Percentiles rank a stretch among this genome's conserved stretches.
phyloP scores from a whole-genome alignment of 2,113 vertebrate species.

The Cercopithecus mona region DNA sequence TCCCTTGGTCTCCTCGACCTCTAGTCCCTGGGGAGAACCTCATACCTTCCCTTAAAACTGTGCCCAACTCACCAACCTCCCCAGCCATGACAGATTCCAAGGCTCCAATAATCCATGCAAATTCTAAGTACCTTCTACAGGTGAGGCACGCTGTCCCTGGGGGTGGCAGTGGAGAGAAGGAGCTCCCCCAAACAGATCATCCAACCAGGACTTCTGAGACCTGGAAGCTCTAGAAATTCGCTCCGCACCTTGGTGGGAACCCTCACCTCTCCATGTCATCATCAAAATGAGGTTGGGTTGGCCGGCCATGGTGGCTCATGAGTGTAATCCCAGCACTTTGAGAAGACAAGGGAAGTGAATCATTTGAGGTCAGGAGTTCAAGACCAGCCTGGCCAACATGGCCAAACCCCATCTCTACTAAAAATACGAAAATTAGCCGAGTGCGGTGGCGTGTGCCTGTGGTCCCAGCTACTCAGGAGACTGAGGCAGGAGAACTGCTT shows the following conservation, averaged over 20 bases:
- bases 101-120: not conserved
- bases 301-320: too few relatives aligned
- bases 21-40: not conserved
- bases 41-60: not conserved
- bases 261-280: not conserved
- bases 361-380: too few relatives aligned
- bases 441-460: too few relatives aligned
- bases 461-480: too few relatives aligned
- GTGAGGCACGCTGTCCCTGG: not conserved
- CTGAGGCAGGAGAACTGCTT: too few relatives aligned
- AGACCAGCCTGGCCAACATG: too few relatives aligned
- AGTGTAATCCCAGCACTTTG: too few relatives aligned
- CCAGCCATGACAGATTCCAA: not conserved
- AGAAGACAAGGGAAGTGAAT: too few relatives aligned
- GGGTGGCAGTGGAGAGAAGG: not conserved
- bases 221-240: not conserved
- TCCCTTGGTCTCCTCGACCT: not conserved
- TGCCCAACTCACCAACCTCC: not conserved
- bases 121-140: rapidly evolving
- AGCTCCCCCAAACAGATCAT: not conserved
- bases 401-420: too few relatives aligned
- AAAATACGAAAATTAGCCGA: too few relatives aligned
- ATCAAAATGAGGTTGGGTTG: not conserved
- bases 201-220: not conserved
- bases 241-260: too few relatives aligned